Percentiles rank a stretch among this genome's conserved stretches.
Conservation (phyloP, 2,797 vertebrate genomes). For the Phalloptychus januarius region DNA sequence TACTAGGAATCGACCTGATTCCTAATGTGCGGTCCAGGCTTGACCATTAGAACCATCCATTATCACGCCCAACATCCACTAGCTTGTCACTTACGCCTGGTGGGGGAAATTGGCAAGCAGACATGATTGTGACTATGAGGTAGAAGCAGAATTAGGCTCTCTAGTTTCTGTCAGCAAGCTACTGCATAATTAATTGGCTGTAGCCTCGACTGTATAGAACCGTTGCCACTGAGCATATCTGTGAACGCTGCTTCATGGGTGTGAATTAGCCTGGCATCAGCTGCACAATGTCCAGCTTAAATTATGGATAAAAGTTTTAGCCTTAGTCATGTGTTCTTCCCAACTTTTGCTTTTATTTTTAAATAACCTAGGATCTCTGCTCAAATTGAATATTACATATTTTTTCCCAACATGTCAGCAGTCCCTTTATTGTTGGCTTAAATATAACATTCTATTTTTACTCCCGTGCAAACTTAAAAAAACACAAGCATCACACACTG, state of each 20-base stretch:
- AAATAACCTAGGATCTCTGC: slow-evolving; percentile 6
- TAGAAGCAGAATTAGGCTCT: slow-evolving; percentile 62
- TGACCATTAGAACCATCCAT: slow-evolving; percentile 85
- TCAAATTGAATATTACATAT: slow-evolving; percentile 1
- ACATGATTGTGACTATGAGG: slow-evolving; percentile 66
- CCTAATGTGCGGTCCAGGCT: slow-evolving; percentile 84
- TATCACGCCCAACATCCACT: slow-evolving; percentile 82
- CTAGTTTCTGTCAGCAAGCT: slow-evolving; percentile 57
- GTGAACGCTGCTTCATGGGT: slow-evolving; percentile 33
- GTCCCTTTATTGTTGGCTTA: neutral
- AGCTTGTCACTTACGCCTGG: slow-evolving; percentile 71
- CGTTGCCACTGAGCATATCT: slow-evolving; percentile 47
- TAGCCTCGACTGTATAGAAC: slow-evolving; percentile 28
- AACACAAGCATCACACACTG: neutral
- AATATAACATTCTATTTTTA: neutral
- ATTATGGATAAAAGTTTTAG: slow-evolving; percentile 16
- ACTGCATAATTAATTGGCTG: slow-evolving; percentile 63
- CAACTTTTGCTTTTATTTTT: neutral
- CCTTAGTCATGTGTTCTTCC: neutral
- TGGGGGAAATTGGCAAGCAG: slow-evolving; percentile 72
- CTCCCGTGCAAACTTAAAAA: neutral
- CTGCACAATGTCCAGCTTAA: slow-evolving; percentile 24
- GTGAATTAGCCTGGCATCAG: slow-evolving; percentile 6
- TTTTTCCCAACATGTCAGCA: neutral
- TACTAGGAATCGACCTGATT: slow-evolving; percentile 85